Conservation (phyloP, 2,888 invertebrate genomes). For the Eupithecia abbreviata region DNA sequence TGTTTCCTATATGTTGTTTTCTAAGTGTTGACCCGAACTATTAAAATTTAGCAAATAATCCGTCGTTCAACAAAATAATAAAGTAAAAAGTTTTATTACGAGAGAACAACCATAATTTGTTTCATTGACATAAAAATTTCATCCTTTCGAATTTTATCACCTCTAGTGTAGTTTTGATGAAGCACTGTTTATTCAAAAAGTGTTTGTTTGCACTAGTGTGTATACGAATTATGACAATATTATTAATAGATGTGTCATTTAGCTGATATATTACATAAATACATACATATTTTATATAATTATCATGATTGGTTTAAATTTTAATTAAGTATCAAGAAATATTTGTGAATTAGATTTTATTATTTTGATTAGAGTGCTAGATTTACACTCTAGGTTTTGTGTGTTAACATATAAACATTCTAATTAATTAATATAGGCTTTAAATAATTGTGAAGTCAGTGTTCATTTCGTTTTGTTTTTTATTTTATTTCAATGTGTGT, state of each 20-base stretch:
- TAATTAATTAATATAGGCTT: background rate
- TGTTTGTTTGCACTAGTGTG: constrained; percentile 42
- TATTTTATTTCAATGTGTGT: constrained; percentile 4
- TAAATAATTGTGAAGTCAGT: constrained; percentile 1
- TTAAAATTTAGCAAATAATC: background rate
- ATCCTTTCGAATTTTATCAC: constrained; percentile 68
- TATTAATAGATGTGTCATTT: constrained; percentile 2
- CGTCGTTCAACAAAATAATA: background rate
- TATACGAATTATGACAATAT: constrained; percentile 13
- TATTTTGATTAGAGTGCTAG: background rate
- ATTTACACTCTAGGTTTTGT: background rate
- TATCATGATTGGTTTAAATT: background rate
- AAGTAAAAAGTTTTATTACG: background rate
- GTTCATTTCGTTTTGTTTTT: background rate
- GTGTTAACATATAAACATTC: background rate
- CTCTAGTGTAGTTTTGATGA: constrained; percentile 54
- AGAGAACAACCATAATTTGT: constrained; percentile 33
- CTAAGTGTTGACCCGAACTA: background rate
- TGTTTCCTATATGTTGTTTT: background rate
- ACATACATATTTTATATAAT: background rate
- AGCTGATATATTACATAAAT: background rate
- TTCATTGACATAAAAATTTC: constrained; percentile 67
- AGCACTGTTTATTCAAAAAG: constrained; percentile 26
- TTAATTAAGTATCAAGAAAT: background rate
- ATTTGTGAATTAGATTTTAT: background rate